Evolutionary conservation across 2,113 vertebrate species (phyloP).

Genomic region (Myodes glareolus): DNA sequence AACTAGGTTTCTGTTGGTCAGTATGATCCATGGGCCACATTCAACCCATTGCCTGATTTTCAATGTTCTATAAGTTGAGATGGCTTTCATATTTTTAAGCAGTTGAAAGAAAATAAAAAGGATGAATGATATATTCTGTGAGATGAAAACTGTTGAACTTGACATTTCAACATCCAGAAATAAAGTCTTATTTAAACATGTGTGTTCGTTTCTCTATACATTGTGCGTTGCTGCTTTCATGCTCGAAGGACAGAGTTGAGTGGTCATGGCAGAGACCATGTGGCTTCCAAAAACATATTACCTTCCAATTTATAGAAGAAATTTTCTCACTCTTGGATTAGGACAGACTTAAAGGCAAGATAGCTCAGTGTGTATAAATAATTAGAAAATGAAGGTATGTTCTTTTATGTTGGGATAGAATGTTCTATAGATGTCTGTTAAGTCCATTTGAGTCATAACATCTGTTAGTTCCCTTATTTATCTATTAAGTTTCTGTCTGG

Average conservation of each 20-base stretch:
- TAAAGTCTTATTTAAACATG: slow-evolving; percentile 1
- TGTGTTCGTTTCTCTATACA: neutral
- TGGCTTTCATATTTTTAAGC: slow-evolving; percentile 17
- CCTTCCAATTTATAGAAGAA: neutral
- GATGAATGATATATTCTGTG: neutral
- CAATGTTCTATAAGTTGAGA: neutral
- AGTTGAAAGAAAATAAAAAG: slow-evolving; percentile 28
- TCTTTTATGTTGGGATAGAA: too few species aligned
- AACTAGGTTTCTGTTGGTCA: neutral
- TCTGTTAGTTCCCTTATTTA: too few species aligned
- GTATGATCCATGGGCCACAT: neutral
- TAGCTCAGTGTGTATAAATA: neutral
- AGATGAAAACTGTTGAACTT: neutral
- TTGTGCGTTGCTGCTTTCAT: neutral
- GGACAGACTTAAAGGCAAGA: neutral
- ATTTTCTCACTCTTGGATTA: neutral
- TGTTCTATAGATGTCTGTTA: too few species aligned
- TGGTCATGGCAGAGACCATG: neutral
- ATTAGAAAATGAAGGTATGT: neutral
- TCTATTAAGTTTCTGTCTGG: too few species aligned
- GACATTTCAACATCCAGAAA: neutral
- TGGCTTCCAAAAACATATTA: neutral
- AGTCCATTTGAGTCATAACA: too few species aligned
- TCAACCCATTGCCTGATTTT: neutral
- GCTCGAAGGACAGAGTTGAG: neutral